These are phyloP conservation scores for Amphipyra berbera DNA, from an alignment of 2,888 invertebrate species.

Conservation along the genomic window DNA sequence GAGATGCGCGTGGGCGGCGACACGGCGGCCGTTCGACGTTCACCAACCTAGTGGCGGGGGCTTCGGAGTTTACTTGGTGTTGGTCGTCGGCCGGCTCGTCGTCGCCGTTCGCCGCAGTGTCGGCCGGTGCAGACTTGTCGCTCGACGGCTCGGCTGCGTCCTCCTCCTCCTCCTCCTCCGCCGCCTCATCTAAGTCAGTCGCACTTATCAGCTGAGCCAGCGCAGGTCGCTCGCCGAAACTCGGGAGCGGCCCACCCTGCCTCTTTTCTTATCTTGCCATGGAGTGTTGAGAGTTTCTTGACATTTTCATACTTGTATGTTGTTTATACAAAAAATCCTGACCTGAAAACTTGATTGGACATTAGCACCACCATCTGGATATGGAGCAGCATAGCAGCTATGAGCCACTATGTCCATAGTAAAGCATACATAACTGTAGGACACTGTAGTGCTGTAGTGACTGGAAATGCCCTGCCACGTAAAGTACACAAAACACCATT, in stretches of 20 bases:
- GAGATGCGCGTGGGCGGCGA: conserved; percentile 81
- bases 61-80: conserved; percentile 80
- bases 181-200: conserved; percentile 86
- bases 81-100: conserved; percentile 74
- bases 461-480: conserved; percentile 57
- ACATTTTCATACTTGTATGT: conserved; percentile 69
- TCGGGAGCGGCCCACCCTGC: conserved; percentile 81
- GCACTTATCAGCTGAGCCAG: conserved; percentile 79
- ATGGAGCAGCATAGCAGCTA: conserved; percentile 72
- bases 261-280: conserved; percentile 65
- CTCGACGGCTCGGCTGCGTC: conserved; percentile 69
- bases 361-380: conserved; percentile 85
- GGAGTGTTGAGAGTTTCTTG: conserved; percentile 60
- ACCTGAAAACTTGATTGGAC: conserved; percentile 90
- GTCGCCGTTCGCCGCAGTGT: conserved; percentile 69
- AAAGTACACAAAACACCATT: conserved; percentile 54
- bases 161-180: conserved; percentile 66
- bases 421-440: conserved; percentile 66
- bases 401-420: conserved; percentile 71
- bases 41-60: conserved; percentile 88
- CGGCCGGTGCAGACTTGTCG: conserved; percentile 71
- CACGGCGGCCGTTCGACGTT: conserved; percentile 82
- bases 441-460: conserved; percentile 53
- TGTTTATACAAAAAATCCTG: conserved; percentile 74
- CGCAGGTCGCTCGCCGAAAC: conserved; percentile 78